These are phyloP conservation scores for Sparus aurata DNA, from an alignment of 2,797 vertebrate genomes.

Conservation along the genomic window DNA sequence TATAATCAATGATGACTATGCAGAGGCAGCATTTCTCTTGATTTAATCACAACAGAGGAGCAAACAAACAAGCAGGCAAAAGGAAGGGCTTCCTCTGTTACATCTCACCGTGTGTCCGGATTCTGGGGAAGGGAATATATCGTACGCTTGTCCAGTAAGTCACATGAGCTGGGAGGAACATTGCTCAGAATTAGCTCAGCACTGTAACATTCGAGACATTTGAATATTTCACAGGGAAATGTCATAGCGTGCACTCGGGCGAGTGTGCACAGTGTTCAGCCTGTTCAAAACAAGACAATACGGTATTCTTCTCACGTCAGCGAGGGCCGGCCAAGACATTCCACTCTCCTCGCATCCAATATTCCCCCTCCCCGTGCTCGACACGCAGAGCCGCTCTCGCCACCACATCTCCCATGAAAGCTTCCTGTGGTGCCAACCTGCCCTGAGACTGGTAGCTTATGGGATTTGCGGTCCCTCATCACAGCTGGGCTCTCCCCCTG, in stretches of 20 bases:
- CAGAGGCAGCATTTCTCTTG: constrained; percentile 35
- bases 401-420: constrained; percentile 57
- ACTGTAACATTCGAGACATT: constrained; percentile 36
- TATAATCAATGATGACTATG: constrained; percentile 41
- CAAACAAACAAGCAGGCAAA: constrained; percentile 26
- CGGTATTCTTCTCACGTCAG: constrained; percentile 61
- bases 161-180: background rate
- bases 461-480: constrained; percentile 73
- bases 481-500: constrained; percentile 68
- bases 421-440: constrained; percentile 66
- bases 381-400: constrained; percentile 29
- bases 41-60: constrained; percentile 38
- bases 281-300: constrained; percentile 55
- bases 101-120: background rate
- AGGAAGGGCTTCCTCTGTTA: background rate
- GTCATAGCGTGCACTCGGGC: constrained; percentile 25
- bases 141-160: background rate
- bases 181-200: constrained; percentile 46
- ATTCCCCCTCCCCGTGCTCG: constrained; percentile 9
- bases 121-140: background rate
- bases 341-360: constrained; percentile 50
- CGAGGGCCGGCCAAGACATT: constrained; percentile 45
- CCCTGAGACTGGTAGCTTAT: constrained; percentile 72
- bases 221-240: constrained; percentile 55
- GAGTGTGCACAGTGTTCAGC: constrained; percentile 14